Conservation (phyloP, 2,113 vertebrate genomes). For the Cromileptes altivelis region DNA sequence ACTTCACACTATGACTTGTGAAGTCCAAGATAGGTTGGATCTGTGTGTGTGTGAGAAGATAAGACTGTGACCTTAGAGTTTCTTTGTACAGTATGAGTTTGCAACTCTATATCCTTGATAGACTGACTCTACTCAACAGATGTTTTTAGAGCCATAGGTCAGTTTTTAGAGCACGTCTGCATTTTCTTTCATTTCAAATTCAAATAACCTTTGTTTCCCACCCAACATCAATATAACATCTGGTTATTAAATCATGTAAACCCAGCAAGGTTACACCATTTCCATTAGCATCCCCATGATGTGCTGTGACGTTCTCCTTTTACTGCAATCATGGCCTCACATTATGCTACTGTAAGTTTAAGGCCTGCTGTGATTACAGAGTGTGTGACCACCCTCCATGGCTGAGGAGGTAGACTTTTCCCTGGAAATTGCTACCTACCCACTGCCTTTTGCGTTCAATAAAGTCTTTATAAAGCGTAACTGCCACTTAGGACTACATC, state of each 20-base stretch:
- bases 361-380: slow-evolving; percentile 59
- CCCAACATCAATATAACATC: background rate
- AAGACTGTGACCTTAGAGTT: background rate
- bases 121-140: background rate
- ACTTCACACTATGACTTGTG: slow-evolving; percentile 32
- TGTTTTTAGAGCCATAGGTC: background rate
- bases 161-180: background rate
- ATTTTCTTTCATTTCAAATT: background rate
- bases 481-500: slow-evolving; percentile 45
- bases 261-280: background rate
- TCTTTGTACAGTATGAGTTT: background rate
- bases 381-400: slow-evolving; percentile 57
- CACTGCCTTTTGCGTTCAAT: slow-evolving; percentile 54
- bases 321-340: slow-evolving; percentile 25
- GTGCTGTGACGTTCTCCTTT: background rate
- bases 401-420: slow-evolving; percentile 20
- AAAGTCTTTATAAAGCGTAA: slow-evolving; percentile 57
- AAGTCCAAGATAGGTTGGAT: slow-evolving; percentile 16
- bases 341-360: slow-evolving; percentile 22
- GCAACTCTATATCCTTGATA: background rate
- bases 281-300: background rate
- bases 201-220: slow-evolving; percentile 13
- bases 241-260: background rate
- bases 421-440: slow-evolving; percentile 62
- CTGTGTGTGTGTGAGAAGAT: slow-evolving; percentile 16